phyloP scores from a whole-genome alignment of 2,797 vertebrate species.

The Zonotrichia albicollis region DNA sequence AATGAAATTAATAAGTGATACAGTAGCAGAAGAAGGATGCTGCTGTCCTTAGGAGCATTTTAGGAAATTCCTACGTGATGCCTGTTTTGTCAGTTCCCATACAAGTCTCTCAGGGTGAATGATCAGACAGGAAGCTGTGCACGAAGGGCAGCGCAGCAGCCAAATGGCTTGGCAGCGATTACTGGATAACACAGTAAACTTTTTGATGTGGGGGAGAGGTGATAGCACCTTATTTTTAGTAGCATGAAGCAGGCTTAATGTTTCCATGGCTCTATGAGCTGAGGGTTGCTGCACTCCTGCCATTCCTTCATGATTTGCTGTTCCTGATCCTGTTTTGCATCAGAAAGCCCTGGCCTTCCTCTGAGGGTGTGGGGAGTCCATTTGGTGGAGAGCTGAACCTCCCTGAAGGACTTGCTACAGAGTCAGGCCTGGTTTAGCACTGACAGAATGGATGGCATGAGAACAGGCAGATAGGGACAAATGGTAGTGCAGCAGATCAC shows the following conservation, averaged over 20 bases:
- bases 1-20: neutral
- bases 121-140: neutral
- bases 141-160: neutral
- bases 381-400: neutral
- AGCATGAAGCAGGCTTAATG: neutral
- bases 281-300: neutral
- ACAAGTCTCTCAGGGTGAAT: neutral
- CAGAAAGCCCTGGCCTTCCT: neutral
- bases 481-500: neutral
- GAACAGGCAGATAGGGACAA: neutral
- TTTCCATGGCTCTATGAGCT: neutral
- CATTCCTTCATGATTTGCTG: slow-evolving; percentile 43
- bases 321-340: neutral
- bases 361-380: neutral
- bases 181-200: neutral
- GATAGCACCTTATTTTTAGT: slow-evolving; percentile 16
- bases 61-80: neutral
- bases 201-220: slow-evolving; percentile 13
- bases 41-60: neutral
- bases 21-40: neutral
- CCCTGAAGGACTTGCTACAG: neutral
- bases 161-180: neutral
- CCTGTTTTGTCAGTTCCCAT: neutral
- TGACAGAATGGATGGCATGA: neutral
- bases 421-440: neutral